Conservation (phyloP, 2,113 vertebrate genomes). For the Nycticryphes semicollaris region DNA sequence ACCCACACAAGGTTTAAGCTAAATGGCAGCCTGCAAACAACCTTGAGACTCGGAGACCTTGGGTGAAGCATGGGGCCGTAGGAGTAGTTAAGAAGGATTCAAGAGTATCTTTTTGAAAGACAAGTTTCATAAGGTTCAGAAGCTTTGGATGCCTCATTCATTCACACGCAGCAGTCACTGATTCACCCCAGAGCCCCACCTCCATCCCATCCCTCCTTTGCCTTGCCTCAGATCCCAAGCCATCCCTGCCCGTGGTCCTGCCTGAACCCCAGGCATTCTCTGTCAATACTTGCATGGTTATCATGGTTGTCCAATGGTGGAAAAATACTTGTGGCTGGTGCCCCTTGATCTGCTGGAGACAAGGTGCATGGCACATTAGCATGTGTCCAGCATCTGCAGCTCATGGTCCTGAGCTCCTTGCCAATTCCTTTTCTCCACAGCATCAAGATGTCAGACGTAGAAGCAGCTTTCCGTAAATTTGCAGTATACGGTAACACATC, state of each 20-base stretch:
- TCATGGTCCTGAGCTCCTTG: not conserved
- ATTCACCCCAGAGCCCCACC: not conserved
- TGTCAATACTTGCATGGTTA: not conserved
- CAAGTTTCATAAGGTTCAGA: no score
- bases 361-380: fast-evolving
- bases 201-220: not conserved
- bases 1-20: not conserved
- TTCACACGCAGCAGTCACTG: not conserved
- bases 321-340: not conserved
- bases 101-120: not conserved
- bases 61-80: not conserved
- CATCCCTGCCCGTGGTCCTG: not conserved
- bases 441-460: constrained; percentile 62
- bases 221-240: not conserved
- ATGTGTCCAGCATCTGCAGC: not conserved
- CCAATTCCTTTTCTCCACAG: not conserved
- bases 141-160: not conserved
- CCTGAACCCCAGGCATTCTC: not conserved
- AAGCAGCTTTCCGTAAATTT: constrained; percentile 81
- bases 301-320: not conserved
- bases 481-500: constrained; percentile 81
- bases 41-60: not conserved
- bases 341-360: not conserved
- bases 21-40: not conserved
- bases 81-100: not conserved